These are phyloP conservation scores for Labeo calbasu DNA, from an alignment of 2,797 vertebrate species.

Conservation along the genomic window DNA sequence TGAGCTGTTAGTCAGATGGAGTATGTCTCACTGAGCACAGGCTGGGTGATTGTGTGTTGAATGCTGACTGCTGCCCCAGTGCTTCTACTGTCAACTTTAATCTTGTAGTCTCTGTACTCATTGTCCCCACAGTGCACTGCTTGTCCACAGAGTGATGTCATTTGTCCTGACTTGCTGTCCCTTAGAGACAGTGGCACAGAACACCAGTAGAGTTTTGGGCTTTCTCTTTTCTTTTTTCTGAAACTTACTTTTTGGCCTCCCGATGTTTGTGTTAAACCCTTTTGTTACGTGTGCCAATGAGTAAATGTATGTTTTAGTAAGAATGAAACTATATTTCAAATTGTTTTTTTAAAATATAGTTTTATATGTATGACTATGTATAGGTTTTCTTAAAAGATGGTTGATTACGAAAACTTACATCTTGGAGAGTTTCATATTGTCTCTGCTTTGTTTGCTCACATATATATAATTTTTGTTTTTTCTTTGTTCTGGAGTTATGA, in stretches of 20 bases:
- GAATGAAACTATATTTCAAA: not conserved
- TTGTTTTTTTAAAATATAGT: not conserved
- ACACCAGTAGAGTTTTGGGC: slow-evolving; percentile 43
- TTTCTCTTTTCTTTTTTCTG: slow-evolving; percentile 13
- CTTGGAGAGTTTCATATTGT: not conserved
- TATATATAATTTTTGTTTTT: not conserved
- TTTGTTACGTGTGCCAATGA: not conserved
- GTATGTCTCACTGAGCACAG: slow-evolving; percentile 22
- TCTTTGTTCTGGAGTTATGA: not conserved
- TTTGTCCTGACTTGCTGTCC: slow-evolving; percentile 50
- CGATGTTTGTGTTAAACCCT: not conserved
- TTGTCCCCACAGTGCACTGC: slow-evolving; percentile 40
- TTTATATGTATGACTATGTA: not conserved
- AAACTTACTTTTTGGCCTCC: slow-evolving; percentile 4
- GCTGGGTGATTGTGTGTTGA: slow-evolving; percentile 36
- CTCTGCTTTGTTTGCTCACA: not conserved
- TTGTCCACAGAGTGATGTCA: slow-evolving; percentile 47
- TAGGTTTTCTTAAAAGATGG: not conserved
- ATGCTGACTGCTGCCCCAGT: slow-evolving; percentile 32
- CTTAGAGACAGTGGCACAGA: slow-evolving; percentile 40
- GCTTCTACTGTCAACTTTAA: slow-evolving; percentile 52
- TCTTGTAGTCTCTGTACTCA: slow-evolving; percentile 36
- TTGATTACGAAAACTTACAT: not conserved
- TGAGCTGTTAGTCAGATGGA: slow-evolving; percentile 44
- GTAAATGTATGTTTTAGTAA: not conserved